Evolutionary conservation across 2,888 invertebrate species (phyloP).

Genomic region (Zelleria hepariella): DNA sequence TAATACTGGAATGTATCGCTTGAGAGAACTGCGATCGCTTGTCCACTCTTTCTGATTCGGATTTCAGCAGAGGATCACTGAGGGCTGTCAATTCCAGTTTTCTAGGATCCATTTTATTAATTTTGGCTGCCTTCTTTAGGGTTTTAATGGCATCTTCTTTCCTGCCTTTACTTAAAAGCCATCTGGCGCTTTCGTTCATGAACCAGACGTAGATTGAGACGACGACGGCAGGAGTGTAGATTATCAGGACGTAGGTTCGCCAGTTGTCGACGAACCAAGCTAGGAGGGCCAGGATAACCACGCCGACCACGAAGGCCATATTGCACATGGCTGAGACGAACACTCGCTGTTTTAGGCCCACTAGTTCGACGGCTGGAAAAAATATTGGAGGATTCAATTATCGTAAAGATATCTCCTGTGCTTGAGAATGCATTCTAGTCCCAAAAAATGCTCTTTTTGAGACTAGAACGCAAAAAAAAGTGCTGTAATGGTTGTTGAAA

Average conservation of each 20-base stretch:
- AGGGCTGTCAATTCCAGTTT: conserved; percentile 57
- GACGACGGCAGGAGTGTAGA: conserved; percentile 79
- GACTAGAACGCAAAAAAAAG: too few relatives aligned
- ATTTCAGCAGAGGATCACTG: conserved; percentile 49
- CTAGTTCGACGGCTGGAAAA: conserved; percentile 79
- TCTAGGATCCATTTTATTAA: conserved; percentile 72
- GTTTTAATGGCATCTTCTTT: conserved; percentile 76
- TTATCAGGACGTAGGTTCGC: conserved; percentile 77
- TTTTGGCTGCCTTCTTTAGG: conserved; percentile 74
- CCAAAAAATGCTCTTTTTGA: too few relatives aligned
- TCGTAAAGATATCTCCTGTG: not conserved
- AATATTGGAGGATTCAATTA: not conserved
- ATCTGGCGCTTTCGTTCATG: conserved; percentile 82
- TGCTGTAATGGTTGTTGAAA: too few relatives aligned
- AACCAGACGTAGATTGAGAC: conserved; percentile 80
- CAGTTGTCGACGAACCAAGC: conserved; percentile 83
- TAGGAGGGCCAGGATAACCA: conserved; percentile 77
- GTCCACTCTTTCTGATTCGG: conserved; percentile 38
- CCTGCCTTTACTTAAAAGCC: conserved; percentile 81
- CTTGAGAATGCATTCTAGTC: too few relatives aligned
- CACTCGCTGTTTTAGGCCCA: conserved; percentile 81
- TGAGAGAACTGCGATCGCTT: conserved; percentile 57
- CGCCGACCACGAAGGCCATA: conserved; percentile 82
- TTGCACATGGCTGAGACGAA: conserved; percentile 81
- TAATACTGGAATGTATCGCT: conserved; percentile 68